Evolutionary conservation across 2,113 vertebrate species (phyloP).

Genomic region (Penelope pileata): DNA sequence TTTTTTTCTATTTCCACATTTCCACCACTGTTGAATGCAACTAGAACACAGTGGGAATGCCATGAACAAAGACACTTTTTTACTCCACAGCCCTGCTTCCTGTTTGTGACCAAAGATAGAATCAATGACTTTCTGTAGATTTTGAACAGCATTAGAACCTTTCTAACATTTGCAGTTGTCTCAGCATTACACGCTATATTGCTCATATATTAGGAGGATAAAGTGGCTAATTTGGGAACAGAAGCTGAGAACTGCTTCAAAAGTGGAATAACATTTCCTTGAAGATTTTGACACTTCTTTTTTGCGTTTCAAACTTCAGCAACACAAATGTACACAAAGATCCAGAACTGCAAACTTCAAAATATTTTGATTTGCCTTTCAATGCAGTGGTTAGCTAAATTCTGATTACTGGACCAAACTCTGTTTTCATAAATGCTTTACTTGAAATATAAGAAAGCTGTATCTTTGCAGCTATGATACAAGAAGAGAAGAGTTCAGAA

Average conservation of each 20-base stretch:
- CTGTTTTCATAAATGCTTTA: neutral
- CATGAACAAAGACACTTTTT: neutral
- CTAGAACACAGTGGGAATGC: neutral
- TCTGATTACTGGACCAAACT: neutral
- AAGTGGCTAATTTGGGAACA: neutral
- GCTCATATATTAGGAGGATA: neutral
- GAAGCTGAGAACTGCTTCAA: neutral
- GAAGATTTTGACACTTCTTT: neutral
- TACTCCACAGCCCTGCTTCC: neutral
- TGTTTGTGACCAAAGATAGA: neutral
- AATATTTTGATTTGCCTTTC: neutral
- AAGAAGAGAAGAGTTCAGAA: neutral
- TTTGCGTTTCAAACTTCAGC: neutral
- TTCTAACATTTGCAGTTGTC: neutral
- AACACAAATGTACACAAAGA: neutral
- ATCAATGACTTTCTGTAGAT: neutral
- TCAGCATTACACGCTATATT: neutral
- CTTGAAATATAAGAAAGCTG: neutral
- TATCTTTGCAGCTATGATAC: neutral
- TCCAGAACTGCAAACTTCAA: neutral
- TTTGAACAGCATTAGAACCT: neutral
- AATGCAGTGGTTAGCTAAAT: neutral
- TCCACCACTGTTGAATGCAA: neutral
- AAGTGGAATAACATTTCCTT: neutral
- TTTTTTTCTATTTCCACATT: neutral